phyloP scores from a whole-genome alignment of 1,140 invertebrate species.

The Reticulitermes speratus region DNA sequence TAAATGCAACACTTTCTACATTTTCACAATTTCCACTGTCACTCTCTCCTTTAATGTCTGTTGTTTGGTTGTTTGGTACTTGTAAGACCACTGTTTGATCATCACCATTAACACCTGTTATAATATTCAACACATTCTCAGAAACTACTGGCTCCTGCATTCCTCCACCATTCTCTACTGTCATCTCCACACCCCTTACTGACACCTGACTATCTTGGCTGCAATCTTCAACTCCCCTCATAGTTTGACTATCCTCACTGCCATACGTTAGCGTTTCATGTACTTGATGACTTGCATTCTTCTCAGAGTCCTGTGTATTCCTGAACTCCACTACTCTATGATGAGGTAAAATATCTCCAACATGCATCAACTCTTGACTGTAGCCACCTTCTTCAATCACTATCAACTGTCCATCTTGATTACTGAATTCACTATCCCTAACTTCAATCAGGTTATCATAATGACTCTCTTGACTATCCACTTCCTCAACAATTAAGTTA shows the following conservation, averaged over 20 bases:
- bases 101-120: neutral
- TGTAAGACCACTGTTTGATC: neutral
- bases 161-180: neutral
- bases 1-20: neutral
- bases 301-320: neutral
- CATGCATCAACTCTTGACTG: constrained; percentile 15
- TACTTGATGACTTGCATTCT: neutral
- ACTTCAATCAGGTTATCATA: constrained; percentile 25
- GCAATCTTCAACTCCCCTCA: neutral
- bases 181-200: constrained; percentile 7
- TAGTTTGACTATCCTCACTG: neutral
- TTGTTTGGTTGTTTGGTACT: neutral
- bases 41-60: neutral
- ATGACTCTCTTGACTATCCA: constrained; percentile 25
- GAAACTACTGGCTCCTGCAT: neutral
- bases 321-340: neutral
- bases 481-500: neutral
- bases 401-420: neutral
- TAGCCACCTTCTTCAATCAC: neutral
- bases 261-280: neutral
- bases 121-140: neutral
- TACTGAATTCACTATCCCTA: constrained; percentile 15
- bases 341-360: neutral
- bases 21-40: neutral
- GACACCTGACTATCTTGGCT: neutral